Conservation (phyloP, 2,113 vertebrate genomes). For the Acrocephalus arundinaceus region DNA sequence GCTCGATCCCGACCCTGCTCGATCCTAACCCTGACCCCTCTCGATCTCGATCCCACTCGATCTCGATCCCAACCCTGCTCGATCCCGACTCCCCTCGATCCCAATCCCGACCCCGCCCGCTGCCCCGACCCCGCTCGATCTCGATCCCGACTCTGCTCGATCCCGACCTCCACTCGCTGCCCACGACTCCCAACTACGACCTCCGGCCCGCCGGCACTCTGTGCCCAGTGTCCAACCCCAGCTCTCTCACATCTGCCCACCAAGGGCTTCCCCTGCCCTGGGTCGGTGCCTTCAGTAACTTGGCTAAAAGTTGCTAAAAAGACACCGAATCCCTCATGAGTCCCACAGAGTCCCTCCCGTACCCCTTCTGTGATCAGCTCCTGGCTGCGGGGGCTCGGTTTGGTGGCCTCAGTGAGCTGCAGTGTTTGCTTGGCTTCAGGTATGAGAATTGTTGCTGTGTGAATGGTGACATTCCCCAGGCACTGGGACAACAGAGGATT, state of each 20-base stretch:
- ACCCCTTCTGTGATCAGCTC: not conserved
- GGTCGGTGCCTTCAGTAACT: not conserved
- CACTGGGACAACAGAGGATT: rapidly evolving
- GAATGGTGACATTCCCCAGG: not conserved
- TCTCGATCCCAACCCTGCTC: not conserved
- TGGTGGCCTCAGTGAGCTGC: not conserved
- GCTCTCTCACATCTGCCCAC: not conserved
- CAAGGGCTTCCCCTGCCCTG: not conserved
- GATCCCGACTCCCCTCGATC: not conserved
- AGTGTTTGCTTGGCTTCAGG: not conserved
- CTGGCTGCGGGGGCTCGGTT: not conserved
- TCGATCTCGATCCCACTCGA: no score
- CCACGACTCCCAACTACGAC: not conserved
- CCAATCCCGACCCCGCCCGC: no score
- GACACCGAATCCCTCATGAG: rapidly evolving
- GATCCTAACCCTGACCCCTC: no score
- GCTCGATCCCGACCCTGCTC: no score
- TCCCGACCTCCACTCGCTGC: not conserved
- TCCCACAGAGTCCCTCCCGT: no score
- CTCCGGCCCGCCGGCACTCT: rapidly evolving
- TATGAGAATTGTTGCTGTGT: not conserved
- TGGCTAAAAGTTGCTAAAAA: not conserved
- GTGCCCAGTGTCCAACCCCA: not conserved
- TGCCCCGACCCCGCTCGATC: not conserved
- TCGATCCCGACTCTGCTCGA: no score